Evolutionary conservation across 2,888 invertebrate genomes (phyloP).

Genomic region (Yponomeuta evonymella): DNA sequence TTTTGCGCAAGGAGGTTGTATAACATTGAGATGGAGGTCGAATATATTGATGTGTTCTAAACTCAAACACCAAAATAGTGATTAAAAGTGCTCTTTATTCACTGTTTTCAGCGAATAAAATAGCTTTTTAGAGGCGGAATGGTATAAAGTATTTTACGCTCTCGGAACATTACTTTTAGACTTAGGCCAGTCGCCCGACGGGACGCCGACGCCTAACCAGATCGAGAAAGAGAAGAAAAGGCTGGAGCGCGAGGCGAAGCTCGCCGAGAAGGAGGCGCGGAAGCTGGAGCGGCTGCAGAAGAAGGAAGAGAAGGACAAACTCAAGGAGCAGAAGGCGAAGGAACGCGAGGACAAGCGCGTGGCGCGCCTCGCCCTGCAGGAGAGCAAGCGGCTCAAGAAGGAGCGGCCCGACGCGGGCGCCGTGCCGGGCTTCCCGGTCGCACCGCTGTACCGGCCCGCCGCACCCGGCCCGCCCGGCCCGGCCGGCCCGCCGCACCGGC

Average conservation of each 20-base stretch:
- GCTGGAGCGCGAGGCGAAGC: slow-evolving; percentile 70
- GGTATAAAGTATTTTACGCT: too few relatives aligned
- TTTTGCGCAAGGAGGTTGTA: too few relatives aligned
- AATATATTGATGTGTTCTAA: too few relatives aligned
- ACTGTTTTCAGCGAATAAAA: too few relatives aligned
- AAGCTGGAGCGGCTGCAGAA: slow-evolving; percentile 64
- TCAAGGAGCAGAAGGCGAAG: slow-evolving; percentile 66
- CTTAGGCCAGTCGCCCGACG: background rate
- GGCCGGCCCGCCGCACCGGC: slow-evolving; percentile 25
- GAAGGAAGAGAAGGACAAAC: slow-evolving; percentile 66
- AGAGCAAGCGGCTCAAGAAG: slow-evolving; percentile 58
- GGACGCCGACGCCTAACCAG: slow-evolving; percentile 30
- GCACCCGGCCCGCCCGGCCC: slow-evolving; percentile 36
- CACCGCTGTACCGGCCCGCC: slow-evolving; percentile 21
- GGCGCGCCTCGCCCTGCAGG: slow-evolving; percentile 59
- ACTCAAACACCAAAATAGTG: too few relatives aligned
- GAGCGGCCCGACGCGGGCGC: slow-evolving; percentile 40
- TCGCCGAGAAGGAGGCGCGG: slow-evolving; percentile 67
- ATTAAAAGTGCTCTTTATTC: too few relatives aligned
- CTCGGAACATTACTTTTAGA: background rate
- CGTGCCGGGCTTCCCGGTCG: slow-evolving; percentile 9
- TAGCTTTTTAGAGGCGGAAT: too few relatives aligned
- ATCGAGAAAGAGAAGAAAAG: slow-evolving; percentile 73
- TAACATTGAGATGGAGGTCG: too few relatives aligned
- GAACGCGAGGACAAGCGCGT: slow-evolving; percentile 64